phyloP scores from a whole-genome alignment of 2,888 invertebrate species.

The Callyntrura guangdongensis region DNA sequence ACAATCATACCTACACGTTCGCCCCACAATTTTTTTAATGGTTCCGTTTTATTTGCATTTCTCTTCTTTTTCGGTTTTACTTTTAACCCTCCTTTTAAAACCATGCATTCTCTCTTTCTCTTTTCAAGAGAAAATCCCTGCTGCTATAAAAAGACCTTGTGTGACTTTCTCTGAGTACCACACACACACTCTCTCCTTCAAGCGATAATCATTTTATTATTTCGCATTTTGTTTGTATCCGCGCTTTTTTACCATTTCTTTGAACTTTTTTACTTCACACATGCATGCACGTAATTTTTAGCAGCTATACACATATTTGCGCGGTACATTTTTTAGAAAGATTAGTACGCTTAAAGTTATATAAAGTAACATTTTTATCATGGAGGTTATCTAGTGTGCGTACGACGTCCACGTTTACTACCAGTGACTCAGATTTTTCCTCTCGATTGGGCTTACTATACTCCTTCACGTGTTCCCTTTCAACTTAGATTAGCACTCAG shows the following conservation, averaged over 20 bases:
- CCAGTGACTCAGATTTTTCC: slow-evolving; percentile 64
- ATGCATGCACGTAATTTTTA: slow-evolving; percentile 4
- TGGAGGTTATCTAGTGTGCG: too few species aligned
- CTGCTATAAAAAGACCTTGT: background rate
- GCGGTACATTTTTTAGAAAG: background rate
- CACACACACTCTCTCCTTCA: too few species aligned
- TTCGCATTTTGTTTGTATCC: background rate
- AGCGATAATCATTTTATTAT: slow-evolving; percentile 32
- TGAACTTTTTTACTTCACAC: slow-evolving; percentile 24
- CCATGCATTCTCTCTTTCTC: background rate
- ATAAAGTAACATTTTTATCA: slow-evolving; percentile 22
- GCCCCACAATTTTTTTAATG: slow-evolving; percentile 20
- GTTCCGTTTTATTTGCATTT: background rate
- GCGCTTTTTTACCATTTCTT: background rate
- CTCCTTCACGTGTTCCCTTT: background rate
- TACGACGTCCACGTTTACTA: background rate
- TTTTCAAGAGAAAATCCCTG: slow-evolving; percentile 3
- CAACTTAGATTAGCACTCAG: background rate
- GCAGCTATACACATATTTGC: too few species aligned
- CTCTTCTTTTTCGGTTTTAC: slow-evolving; percentile 18
- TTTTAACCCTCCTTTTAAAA: background rate
- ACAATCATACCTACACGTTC: background rate
- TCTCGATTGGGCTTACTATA: slow-evolving; percentile 50
- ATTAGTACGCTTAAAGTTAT: slow-evolving; percentile 26
- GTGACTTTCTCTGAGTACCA: too few species aligned